Percentiles rank a stretch among this genome's conserved stretches.
Evolutionary conservation across 2,888 invertebrate genomes (phyloP).

Genomic region (Ryuthela nishihirai): DNA sequence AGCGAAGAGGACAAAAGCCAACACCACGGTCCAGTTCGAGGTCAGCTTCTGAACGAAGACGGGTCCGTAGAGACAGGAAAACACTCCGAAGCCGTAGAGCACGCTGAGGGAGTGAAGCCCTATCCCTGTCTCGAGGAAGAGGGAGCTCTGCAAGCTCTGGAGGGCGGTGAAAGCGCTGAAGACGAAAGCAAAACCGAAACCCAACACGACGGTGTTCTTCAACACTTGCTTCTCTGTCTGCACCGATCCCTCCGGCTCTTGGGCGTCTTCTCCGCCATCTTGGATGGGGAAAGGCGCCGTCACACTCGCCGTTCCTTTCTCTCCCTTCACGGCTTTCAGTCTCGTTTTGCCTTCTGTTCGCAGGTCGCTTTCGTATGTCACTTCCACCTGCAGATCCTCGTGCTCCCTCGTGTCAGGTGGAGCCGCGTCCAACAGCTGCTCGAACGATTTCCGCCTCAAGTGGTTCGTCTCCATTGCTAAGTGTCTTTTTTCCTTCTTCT

Average conservation of each 20-base stretch:
- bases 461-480: no score
- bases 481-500: no score
- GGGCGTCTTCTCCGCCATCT: no score
- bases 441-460: no score
- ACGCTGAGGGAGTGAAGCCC: conserved; percentile 31
- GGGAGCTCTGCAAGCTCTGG: conserved; percentile 36
- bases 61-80: conserved; percentile 38
- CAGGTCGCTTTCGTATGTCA: no score
- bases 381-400: no score
- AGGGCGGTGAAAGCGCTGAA: conserved; percentile 36
- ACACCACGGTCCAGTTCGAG: conserved; percentile 39
- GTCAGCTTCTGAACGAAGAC: conserved; percentile 37
- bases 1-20: conserved; percentile 37
- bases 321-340: no score
- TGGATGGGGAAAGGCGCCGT: no score
- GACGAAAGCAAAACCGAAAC: conserved; percentile 36
- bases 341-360: no score
- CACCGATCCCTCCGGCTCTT: conserved; percentile 25
- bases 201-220: conserved; percentile 37
- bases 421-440: no score
- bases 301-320: no score
- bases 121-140: conserved; percentile 34
- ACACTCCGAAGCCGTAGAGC: conserved; percentile 29
- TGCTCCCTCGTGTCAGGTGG: no score
- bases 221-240: conserved; percentile 35